Evolutionary conservation across 2,888 invertebrate species (phyloP).

Genomic region (Seira ritae): DNA sequence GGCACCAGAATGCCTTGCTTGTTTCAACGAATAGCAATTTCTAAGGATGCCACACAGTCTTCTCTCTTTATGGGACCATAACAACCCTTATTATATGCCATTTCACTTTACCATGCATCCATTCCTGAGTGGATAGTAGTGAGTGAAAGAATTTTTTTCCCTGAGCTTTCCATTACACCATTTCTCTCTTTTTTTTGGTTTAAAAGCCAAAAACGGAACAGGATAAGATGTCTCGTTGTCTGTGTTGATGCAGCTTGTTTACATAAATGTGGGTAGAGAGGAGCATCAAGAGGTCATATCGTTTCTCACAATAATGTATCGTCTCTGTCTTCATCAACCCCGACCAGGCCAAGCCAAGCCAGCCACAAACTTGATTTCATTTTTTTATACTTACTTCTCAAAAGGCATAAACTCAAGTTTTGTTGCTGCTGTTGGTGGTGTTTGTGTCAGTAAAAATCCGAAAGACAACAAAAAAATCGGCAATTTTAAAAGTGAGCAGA

Average conservation of each 20-base stretch:
- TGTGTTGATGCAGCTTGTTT: constrained; percentile 44
- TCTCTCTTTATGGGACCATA: constrained; percentile 4
- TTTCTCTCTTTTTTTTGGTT: too few species aligned
- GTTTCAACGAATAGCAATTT: not conserved
- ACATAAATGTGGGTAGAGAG: constrained; percentile 26
- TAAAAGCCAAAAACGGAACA: too few species aligned
- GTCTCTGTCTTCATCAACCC: not conserved
- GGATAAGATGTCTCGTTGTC: constrained; percentile 6
- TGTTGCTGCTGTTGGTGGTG: too few species aligned
- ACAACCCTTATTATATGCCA: constrained; percentile 18
- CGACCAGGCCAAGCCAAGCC: constrained; percentile 9
- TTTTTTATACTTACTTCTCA: constrained; percentile 1
- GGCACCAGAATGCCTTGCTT: not conserved
- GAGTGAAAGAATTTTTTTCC: not conserved
- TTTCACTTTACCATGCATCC: not conserved
- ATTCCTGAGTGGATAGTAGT: too few species aligned
- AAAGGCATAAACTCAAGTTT: too few species aligned
- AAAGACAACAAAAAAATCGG: not conserved
- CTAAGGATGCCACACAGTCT: not conserved
- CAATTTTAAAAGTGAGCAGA: not conserved
- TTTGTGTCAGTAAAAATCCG: too few species aligned
- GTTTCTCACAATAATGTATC: constrained; percentile 9
- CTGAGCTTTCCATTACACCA: too few species aligned
- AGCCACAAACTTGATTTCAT: constrained; percentile 55
- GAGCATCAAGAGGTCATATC: constrained; percentile 18